Evolutionary conservation across 2,113 vertebrate species (phyloP).

Genomic region (Cacatua alba): DNA sequence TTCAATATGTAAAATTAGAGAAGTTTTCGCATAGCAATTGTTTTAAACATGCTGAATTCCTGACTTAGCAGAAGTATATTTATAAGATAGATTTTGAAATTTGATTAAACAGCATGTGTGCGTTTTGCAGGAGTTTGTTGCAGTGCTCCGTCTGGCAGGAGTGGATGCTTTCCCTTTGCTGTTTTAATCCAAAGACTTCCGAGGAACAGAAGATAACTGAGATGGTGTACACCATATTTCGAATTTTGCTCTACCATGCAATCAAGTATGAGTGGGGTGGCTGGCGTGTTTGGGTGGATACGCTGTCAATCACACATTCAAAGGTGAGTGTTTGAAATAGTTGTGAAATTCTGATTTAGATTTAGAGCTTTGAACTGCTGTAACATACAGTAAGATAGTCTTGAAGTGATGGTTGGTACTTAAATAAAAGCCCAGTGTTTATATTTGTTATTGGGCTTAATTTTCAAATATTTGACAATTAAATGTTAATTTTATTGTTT

Average conservation of each 20-base stretch:
- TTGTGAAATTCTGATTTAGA: not conserved
- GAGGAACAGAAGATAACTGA: constrained; percentile 98
- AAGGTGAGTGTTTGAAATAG: constrained; percentile 82
- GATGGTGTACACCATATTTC: constrained; percentile 98
- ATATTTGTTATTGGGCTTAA: not conserved
- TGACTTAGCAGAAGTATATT: not conserved
- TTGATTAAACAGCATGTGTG: not conserved
- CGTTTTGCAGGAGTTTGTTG: constrained; percentile 88
- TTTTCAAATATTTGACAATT: not conserved
- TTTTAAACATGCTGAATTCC: not conserved
- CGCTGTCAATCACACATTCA: constrained; percentile 96
- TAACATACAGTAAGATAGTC: not conserved
- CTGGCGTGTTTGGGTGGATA: constrained; percentile 99
- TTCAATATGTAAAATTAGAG: not conserved
- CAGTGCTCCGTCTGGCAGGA: constrained; percentile 99
- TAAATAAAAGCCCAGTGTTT: not conserved
- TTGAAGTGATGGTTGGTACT: not conserved
- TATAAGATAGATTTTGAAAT: not conserved
- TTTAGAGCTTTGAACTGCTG: not conserved
- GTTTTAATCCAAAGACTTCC: constrained; percentile 87
- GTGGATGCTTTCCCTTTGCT: constrained; percentile 98
- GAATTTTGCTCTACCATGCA: constrained; percentile 97
- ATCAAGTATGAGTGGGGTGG: constrained; percentile 99
- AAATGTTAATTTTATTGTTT: not conserved
- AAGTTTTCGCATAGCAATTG: not conserved